A percentile compares a stretch with the other conserved stretches of the same genome.
phyloP scores from a whole-genome alignment of 1,140 invertebrate species.

The Lysiphlebus fabarum region DNA sequence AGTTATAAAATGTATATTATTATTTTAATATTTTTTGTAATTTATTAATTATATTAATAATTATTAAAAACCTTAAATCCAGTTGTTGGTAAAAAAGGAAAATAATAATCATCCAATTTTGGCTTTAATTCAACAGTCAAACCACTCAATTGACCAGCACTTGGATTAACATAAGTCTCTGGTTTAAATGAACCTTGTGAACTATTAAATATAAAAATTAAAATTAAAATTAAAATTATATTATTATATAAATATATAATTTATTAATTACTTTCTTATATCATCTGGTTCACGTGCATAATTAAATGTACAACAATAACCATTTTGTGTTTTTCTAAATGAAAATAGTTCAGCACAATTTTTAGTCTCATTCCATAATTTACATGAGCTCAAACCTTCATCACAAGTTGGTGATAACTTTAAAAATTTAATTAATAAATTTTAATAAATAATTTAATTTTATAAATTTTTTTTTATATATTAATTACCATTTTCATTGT shows the following conservation, averaged over 20 bases:
- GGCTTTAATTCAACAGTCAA: conserved; percentile 52
- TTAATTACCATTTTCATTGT: background rate
- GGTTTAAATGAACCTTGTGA: too few species aligned
- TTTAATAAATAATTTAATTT: too few species aligned
- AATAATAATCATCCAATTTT: conserved; percentile 55
- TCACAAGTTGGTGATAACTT: conserved; percentile 58
- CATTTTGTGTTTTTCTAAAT: conserved; percentile 54
- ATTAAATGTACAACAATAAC: conserved; percentile 63
- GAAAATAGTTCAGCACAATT: conserved; percentile 54
- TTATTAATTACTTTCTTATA: conserved; percentile 27
- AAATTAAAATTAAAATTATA: too few species aligned
- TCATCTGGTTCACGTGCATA: conserved; percentile 42
- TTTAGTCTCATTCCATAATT: conserved; percentile 41
- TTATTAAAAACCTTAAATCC: conserved; percentile 41
- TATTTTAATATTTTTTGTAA: background rate
- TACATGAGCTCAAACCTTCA: conserved; percentile 52
- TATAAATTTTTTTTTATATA: too few species aligned
- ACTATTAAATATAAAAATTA: too few species aligned
- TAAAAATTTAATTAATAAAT: too few species aligned
- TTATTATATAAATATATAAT: too few species aligned
- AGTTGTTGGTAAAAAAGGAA: conserved; percentile 39
- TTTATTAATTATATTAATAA: background rate
- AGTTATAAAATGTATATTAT: background rate
- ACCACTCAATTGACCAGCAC: conserved; percentile 40
- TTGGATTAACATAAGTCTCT: too few species aligned